These are phyloP conservation scores for Percina caprodes DNA, from an alignment of 2,113 vertebrate genomes.

Conservation along the genomic window DNA sequence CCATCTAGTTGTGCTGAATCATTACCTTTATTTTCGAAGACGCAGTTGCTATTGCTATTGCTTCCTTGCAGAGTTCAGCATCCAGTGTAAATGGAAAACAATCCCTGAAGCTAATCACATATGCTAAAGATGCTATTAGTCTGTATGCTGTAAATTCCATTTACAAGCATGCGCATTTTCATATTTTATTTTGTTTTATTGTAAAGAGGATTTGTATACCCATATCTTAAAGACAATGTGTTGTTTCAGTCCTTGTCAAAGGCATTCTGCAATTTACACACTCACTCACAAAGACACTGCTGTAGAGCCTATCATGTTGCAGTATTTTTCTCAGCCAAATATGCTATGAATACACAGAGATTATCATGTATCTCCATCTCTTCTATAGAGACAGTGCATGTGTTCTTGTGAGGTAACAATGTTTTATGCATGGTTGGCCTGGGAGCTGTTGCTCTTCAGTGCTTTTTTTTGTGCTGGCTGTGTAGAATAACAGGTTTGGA, in stretches of 20 bases:
- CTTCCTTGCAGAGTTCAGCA: background rate
- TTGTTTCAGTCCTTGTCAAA: background rate
- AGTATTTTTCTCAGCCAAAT: conserved; percentile 9
- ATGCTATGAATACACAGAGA: background rate
- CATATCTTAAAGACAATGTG: background rate
- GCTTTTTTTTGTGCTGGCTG: conserved; percentile 35
- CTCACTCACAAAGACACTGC: background rate
- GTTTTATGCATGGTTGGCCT: conserved; percentile 57
- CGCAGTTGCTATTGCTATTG: background rate
- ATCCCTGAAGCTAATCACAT: background rate
- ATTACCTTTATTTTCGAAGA: conserved; percentile 3
- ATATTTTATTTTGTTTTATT: background rate
- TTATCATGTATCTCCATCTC: conserved; percentile 1
- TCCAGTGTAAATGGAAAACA: conserved; percentile 18
- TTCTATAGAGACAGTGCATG: conserved; percentile 19
- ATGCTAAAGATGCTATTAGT: background rate
- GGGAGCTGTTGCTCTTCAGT: conserved; percentile 27
- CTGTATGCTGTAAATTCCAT: background rate
- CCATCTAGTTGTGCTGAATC: conserved; percentile 17
- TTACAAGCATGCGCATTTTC: background rate
- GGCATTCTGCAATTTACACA: background rate
- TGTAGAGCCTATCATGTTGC: background rate
- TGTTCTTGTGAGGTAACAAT: conserved; percentile 46
- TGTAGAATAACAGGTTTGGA: conserved; percentile 59
- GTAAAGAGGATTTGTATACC: background rate